Percentiles rank a stretch among this genome's conserved stretches.
Evolutionary conservation across 2,797 vertebrate genomes (phyloP).

Genomic region (Chrosomus eos): DNA sequence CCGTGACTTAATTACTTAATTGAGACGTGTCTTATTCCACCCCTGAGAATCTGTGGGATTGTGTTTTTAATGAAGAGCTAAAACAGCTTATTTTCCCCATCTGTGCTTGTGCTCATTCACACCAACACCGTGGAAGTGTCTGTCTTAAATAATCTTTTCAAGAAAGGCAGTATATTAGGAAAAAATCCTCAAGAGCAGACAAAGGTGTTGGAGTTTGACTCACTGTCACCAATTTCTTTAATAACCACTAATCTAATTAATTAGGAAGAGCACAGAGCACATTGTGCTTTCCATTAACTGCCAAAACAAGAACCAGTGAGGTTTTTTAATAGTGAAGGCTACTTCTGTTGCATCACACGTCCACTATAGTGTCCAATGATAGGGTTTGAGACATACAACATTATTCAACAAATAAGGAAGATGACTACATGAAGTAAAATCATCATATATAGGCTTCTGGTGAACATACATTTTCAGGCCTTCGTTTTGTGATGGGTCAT

Average conservation of each 20-base stretch:
- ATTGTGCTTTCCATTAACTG: slow-evolving; percentile 1
- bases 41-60: slow-evolving; percentile 75
- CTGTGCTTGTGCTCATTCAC: slow-evolving; percentile 73
- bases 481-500: neutral
- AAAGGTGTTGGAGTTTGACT: slow-evolving; percentile 24
- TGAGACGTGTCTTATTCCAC: slow-evolving; percentile 61
- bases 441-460: neutral
- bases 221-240: slow-evolving; percentile 23
- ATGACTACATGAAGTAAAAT: neutral
- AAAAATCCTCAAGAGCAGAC: slow-evolving; percentile 69
- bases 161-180: slow-evolving; percentile 78
- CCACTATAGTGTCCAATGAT: neutral
- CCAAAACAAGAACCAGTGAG: neutral
- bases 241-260: slow-evolving; percentile 31
- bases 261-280: neutral
- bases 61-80: slow-evolving; percentile 78
- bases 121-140: slow-evolving; percentile 79
- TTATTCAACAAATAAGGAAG: neutral
- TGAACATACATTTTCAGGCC: neutral
- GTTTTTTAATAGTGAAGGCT: neutral
- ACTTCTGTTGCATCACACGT: slow-evolving; percentile 6
- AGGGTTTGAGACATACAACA: neutral
- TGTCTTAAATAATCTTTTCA: slow-evolving; percentile 78
- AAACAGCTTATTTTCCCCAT: slow-evolving; percentile 81
- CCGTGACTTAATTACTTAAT: slow-evolving; percentile 49